Evolutionary conservation across 2,888 invertebrate species (phyloP).

Genomic region (Drosophila imparisetae): DNA sequence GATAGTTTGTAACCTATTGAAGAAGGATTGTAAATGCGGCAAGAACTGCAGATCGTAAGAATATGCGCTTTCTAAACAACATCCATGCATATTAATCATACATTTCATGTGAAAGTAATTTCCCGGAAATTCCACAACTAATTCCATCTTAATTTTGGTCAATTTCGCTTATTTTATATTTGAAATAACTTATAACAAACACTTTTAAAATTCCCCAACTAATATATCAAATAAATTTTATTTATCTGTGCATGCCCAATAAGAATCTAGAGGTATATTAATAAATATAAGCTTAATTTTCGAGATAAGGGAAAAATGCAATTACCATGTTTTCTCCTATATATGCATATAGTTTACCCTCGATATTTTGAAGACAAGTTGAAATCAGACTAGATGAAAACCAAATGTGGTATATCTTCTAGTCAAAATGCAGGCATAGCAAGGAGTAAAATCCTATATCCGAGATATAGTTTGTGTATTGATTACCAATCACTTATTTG

Average conservation of each 20-base stretch:
- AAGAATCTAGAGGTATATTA: neutral
- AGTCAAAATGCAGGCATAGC: neutral
- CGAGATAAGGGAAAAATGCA: neutral
- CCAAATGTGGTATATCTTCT: neutral
- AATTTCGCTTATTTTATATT: neutral
- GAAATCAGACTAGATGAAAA: neutral
- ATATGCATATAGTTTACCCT: neutral
- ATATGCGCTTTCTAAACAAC: neutral
- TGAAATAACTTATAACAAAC: neutral
- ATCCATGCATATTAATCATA: neutral
- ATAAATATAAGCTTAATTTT: neutral
- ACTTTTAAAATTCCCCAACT: neutral
- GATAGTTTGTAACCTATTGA: neutral
- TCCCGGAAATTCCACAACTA: no score
- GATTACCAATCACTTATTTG: neutral
- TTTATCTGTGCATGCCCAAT: neutral
- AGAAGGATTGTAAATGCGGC: neutral
- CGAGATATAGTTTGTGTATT: neutral
- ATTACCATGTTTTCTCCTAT: neutral
- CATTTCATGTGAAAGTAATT: fast-evolving
- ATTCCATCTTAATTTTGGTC: no score
- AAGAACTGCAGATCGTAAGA: no score
- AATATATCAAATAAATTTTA: neutral
- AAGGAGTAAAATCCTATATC: no score
- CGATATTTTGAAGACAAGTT: neutral